phyloP scores from a whole-genome alignment of 2,113 vertebrate species.

The Brachyhypopomus occidentalis region DNA sequence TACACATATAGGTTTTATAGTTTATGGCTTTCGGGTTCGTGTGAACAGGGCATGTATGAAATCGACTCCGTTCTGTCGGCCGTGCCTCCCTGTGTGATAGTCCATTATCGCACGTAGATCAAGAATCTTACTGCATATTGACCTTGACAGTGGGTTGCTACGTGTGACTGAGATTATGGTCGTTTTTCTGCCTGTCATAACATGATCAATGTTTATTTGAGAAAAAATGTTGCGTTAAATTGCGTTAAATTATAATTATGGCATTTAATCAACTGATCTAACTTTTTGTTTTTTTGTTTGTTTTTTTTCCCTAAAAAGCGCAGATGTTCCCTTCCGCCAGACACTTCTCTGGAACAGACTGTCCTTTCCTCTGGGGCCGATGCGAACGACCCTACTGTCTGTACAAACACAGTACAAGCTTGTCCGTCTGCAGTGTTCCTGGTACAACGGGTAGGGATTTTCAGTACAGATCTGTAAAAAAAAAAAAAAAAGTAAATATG shows the following conservation, averaged over 20 bases:
- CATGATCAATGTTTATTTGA: neutral
- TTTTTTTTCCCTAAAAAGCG: neutral
- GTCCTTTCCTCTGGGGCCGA: slow-evolving; percentile 52
- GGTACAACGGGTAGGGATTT: neutral
- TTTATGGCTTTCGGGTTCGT: neutral
- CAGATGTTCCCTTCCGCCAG: slow-evolving; percentile 68
- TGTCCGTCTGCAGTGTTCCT: neutral
- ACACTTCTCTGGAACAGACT: slow-evolving; percentile 59
- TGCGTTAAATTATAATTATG: neutral
- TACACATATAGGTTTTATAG: too few relatives aligned
- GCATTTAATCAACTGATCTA: neutral
- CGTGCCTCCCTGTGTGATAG: neutral
- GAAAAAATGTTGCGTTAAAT: neutral
- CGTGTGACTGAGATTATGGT: neutral
- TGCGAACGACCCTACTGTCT: slow-evolving; percentile 66
- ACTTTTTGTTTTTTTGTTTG: neutral
- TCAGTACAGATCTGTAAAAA: too few relatives aligned
- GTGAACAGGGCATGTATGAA: slow-evolving; percentile 10
- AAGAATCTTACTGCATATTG: neutral
- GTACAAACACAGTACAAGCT: slow-evolving; percentile 60
- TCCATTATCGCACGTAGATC: neutral
- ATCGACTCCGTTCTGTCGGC: too few relatives aligned
- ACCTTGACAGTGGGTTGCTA: neutral
- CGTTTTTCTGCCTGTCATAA: neutral
- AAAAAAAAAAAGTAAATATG: too few relatives aligned